Base-by-base conservation (phyloP, 2,888 invertebrate species). In the Drosophila mimica region DNA sequence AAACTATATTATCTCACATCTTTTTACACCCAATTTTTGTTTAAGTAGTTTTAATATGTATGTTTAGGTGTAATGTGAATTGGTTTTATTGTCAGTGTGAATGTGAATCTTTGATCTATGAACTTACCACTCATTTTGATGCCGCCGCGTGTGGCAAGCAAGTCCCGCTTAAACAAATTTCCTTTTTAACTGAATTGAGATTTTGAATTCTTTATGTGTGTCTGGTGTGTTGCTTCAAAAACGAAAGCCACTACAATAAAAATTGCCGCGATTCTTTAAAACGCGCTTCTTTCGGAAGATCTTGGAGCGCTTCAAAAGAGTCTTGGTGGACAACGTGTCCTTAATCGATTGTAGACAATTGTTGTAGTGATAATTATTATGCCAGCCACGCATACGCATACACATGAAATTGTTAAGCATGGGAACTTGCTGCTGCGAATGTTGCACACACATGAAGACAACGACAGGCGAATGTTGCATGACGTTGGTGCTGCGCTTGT, bases 121-220 rank as follows among this genome's bases (percentile, higher is more conserved):
- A 33, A 76, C 91, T 90, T 85, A 91, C 91, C 91, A 73, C 78
- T 64, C 92, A 91, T 91, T 82, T 76, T 90, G 81, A 70, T 76
- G 89, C 79, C 79, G 89, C 80, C 82, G 74, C 74, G 28, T 65
- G 36, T 80, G 70, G 77, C 79, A 51, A 85, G 82, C 79, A 82
- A 81, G 74, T 73, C 76, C 88, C 88, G 62, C 75, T 64, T 73
- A 85, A 76, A 77, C 58, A 71, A 75, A 60, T 68, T 75, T 73
- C 61, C 52, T 68, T 59, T 28, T 68, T 66, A 25, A 53, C 53
- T 31, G 66, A 49, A 30, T 17, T 38, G 25, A 28, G 74, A 34
- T 71, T 71, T 69, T 46, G 54, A 61, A 36, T 60, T 53, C 48
- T 59, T 43, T 20, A 40, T 53, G 13, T 31, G 38, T 17, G 40